Evolutionary conservation across 2,888 invertebrate genomes (phyloP).

Genomic region (Euclidia mi): DNA sequence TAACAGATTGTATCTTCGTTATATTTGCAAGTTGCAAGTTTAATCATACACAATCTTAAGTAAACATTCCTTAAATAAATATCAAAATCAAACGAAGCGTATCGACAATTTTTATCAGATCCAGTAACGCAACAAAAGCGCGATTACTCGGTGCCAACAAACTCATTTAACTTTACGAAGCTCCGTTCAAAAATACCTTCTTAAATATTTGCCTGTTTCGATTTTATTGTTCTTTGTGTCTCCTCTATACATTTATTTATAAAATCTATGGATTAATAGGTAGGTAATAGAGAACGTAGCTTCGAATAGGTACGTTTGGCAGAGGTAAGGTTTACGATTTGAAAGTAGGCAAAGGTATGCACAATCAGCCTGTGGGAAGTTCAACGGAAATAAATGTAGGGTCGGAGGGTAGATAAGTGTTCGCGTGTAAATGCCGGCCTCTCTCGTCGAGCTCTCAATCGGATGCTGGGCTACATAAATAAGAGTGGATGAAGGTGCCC

Average conservation of each 20-base stretch:
- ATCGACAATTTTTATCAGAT: slow-evolving; percentile 82
- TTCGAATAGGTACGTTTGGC: slow-evolving; percentile 15
- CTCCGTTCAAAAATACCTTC: slow-evolving; percentile 79
- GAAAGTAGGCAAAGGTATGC: slow-evolving; percentile 58
- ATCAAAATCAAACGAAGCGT: slow-evolving; percentile 59
- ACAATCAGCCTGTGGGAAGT: slow-evolving; percentile 77
- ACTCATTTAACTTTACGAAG: slow-evolving; percentile 88
- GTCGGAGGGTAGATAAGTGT: slow-evolving; percentile 86
- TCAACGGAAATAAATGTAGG: slow-evolving; percentile 86
- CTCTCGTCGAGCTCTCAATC: slow-evolving; percentile 81
- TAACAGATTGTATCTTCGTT: too few relatives aligned
- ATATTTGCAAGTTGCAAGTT: too few relatives aligned
- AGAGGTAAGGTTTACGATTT: slow-evolving; percentile 16
- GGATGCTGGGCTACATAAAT: slow-evolving; percentile 87
- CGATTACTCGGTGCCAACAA: slow-evolving; percentile 82
- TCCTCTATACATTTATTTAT: slow-evolving; percentile 84
- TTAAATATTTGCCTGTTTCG: slow-evolving; percentile 81
- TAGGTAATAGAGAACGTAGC: slow-evolving; percentile 21
- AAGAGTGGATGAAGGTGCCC: slow-evolving; percentile 82
- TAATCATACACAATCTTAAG: slow-evolving; percentile 4
- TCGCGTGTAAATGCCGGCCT: slow-evolving; percentile 80
- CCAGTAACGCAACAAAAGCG: slow-evolving; percentile 78
- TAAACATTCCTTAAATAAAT: slow-evolving; percentile 43
- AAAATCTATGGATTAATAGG: slow-evolving; percentile 75
- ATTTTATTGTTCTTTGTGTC: slow-evolving; percentile 83